Percentiles rank a stretch among this genome's conserved stretches.
Evolutionary conservation across 2,888 invertebrate genomes (phyloP).

Genomic region (Microplitis manilae): DNA sequence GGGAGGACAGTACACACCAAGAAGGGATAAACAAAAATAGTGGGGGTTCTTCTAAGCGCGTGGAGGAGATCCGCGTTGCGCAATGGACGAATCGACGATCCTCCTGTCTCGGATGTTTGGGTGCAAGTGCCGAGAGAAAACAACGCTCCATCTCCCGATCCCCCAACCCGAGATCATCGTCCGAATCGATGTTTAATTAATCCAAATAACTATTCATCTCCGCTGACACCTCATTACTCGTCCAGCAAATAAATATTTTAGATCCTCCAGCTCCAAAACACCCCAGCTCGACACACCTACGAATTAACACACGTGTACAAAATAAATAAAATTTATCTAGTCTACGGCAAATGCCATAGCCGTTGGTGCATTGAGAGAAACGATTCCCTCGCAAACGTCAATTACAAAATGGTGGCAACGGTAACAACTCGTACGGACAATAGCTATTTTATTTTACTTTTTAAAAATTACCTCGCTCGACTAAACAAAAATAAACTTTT

Average conservation of each 20-base stretch:
- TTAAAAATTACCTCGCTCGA: not conserved
- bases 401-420: slow-evolving; percentile 61
- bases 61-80: slow-evolving; percentile 62
- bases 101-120: slow-evolving; percentile 47
- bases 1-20: not conserved
- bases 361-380: slow-evolving; percentile 4
- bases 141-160: slow-evolving; percentile 40
- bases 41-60: slow-evolving; percentile 21
- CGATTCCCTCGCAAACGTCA: slow-evolving; percentile 60
- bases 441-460: slow-evolving; percentile 28
- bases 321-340: not conserved
- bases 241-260: not conserved
- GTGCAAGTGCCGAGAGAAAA: slow-evolving; percentile 38
- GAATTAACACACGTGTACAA: not conserved
- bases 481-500: not conserved
- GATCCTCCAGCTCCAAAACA: not conserved
- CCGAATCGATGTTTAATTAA: slow-evolving; percentile 24
- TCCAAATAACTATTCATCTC: slow-evolving; percentile 12
- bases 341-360: not conserved
- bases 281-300: not conserved
- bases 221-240: not conserved
- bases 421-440: slow-evolving; percentile 48
- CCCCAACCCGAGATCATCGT: slow-evolving; percentile 19
- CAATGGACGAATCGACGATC: slow-evolving; percentile 66
- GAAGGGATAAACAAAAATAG: not conserved